Evolutionary conservation across 2,113 vertebrate species (phyloP).

Genomic region (Onychostoma macrolepis): DNA sequence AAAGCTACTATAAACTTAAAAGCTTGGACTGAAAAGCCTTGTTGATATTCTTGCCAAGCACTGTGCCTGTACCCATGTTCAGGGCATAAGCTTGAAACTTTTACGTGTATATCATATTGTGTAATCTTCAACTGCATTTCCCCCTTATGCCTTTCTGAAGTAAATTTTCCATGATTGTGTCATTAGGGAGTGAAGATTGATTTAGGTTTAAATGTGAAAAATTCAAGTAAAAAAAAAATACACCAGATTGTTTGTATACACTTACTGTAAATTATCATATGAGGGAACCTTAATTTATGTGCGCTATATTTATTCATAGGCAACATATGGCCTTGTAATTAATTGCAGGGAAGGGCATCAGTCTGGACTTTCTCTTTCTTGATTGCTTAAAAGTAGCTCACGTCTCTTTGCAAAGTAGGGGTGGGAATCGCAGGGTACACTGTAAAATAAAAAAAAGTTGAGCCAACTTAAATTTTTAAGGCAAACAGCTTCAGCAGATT

Average conservation of each 20-base stretch:
- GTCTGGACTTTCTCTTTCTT: constrained; percentile 7
- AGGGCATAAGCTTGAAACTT: constrained; percentile 39
- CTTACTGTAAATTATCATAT: constrained; percentile 7
- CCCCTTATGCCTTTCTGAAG: constrained; percentile 4
- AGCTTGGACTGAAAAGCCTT: constrained; percentile 27
- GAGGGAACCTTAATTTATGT: background rate
- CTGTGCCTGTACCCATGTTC: constrained; percentile 49
- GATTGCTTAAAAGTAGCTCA: background rate
- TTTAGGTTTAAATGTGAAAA: background rate
- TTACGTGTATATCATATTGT: constrained; percentile 1
- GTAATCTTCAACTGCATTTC: background rate
- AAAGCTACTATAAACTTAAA: constrained; percentile 38
- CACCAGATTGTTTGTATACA: background rate
- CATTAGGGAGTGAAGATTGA: background rate
- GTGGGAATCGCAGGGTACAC: too few species aligned
- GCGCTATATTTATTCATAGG: constrained; percentile 14
- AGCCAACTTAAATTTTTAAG: too few species aligned
- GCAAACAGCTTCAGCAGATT: too few species aligned
- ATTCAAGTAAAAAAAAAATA: background rate
- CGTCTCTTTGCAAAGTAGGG: background rate
- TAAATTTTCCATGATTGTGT: background rate
- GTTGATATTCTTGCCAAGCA: constrained; percentile 35
- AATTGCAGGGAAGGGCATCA: background rate
- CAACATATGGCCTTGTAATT: constrained; percentile 14
- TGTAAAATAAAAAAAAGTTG: too few species aligned